Conservation (phyloP, 2,888 invertebrate species). For the Steinernema hermaphroditum region DNA sequence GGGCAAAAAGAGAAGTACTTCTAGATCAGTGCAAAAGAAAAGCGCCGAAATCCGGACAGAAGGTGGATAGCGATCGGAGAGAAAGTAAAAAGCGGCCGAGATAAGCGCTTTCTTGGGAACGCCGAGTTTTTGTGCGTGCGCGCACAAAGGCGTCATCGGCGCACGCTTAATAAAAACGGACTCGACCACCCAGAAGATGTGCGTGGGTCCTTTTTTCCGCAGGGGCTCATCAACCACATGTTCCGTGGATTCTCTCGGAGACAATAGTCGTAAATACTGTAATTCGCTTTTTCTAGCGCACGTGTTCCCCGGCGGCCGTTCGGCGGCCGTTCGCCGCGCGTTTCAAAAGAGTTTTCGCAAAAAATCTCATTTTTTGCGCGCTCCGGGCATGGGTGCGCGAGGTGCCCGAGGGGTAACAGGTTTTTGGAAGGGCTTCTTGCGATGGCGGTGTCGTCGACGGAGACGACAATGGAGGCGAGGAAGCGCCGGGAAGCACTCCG, state of each 20-base stretch:
- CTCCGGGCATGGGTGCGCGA: constrained; percentile 5
- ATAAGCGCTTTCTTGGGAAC: not conserved
- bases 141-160: constrained; percentile 14
- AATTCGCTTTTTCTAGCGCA: constrained; percentile 29
- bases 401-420: constrained; percentile 28
- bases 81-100: constrained; percentile 5
- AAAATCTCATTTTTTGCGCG: constrained; percentile 22
- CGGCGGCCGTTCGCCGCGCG: constrained; percentile 7
- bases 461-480: not conserved
- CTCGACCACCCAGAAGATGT: constrained; percentile 22
- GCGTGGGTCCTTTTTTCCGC: constrained; percentile 6
- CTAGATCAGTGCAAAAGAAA: no score
- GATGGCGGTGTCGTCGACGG: not conserved
- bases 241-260: constrained; percentile 9
- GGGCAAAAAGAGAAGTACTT: not conserved
- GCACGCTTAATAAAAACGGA: constrained; percentile 13
- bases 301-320: constrained; percentile 28
- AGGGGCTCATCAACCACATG: constrained; percentile 24
- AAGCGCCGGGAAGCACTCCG: not conserved
- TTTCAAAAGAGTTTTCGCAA: constrained; percentile 23
- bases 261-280: constrained; percentile 31
- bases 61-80: not conserved
- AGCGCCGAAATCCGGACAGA: no score
- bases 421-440: constrained; percentile 24
- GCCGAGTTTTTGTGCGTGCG: not conserved